phyloP scores from a whole-genome alignment of 2,888 invertebrate species.

The Sisyra nigra region DNA sequence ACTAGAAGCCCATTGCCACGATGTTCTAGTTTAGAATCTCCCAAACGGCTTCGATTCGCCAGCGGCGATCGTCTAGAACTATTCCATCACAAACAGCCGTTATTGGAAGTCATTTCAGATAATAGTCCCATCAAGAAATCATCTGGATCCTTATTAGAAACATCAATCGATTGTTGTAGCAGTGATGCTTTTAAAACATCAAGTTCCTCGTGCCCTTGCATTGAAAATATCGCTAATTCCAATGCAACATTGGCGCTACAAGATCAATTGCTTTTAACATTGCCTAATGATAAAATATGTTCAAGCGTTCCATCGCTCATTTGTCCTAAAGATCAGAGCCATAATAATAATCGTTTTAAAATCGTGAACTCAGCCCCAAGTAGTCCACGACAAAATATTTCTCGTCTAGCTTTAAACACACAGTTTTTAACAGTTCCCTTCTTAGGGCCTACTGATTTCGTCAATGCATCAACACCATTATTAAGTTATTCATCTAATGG shows the following conservation, averaged over 20 bases:
- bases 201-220: conserved; percentile 57
- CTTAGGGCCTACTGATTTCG: not conserved
- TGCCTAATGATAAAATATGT: conserved; percentile 15
- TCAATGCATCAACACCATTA: conserved; percentile 1
- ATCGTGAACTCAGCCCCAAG: not conserved
- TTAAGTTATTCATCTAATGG: not conserved
- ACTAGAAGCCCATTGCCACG: conserved; percentile 38
- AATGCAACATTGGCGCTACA: conserved; percentile 21
- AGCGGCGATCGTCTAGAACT: conserved; percentile 48
- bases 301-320: conserved; percentile 4
- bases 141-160: conserved; percentile 30
- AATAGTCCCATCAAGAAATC: conserved; percentile 35
- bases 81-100: conserved; percentile 27
- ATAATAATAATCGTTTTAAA: not conserved
- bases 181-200: conserved; percentile 26
- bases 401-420: not conserved
- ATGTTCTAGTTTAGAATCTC: conserved; percentile 69
- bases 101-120: conserved; percentile 38
- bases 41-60: conserved; percentile 66
- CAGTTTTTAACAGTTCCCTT: conserved; percentile 2
- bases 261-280: conserved; percentile 20
- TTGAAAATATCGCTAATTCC: conserved; percentile 35
- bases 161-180: conserved; percentile 32
- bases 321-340: not conserved
- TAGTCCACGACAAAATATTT: not conserved